Evolutionary conservation across 2,888 invertebrate genomes (phyloP).

Genomic region (Cenopis cana): DNA sequence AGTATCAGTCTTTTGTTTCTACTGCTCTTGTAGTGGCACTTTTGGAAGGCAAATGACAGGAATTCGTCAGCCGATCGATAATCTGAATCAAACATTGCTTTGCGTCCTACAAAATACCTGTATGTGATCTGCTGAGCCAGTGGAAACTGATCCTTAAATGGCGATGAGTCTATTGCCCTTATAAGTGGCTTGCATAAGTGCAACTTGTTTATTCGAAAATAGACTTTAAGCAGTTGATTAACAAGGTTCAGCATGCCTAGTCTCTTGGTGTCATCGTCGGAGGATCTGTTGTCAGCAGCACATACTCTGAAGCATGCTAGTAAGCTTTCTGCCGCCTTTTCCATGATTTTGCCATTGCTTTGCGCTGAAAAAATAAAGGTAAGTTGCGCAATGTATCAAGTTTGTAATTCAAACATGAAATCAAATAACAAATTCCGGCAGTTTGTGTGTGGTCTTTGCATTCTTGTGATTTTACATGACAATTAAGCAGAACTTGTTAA

Average conservation of each 20-base stretch:
- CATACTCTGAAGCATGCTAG: slow-evolving; percentile 98
- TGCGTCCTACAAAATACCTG: slow-evolving; percentile 98
- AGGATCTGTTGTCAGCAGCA: slow-evolving; percentile 96
- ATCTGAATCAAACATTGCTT: slow-evolving; percentile 99
- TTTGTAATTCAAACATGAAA: too few species aligned
- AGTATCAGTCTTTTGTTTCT: slow-evolving; percentile 97
- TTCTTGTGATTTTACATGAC: too few species aligned
- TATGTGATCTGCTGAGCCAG: slow-evolving; percentile 98
- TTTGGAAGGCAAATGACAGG: slow-evolving; percentile 96
- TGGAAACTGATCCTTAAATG: slow-evolving; percentile 95
- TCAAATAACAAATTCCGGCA: too few species aligned
- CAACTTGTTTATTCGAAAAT: slow-evolving; percentile 95
- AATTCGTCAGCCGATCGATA: slow-evolving; percentile 97
- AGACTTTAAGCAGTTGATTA: slow-evolving; percentile 97
- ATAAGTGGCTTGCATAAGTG: slow-evolving; percentile 97
- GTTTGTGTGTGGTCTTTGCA: too few species aligned
- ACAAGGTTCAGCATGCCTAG: slow-evolving; percentile 98
- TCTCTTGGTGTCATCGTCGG: slow-evolving; percentile 96
- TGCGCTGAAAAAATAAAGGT: slow-evolving; percentile 65
- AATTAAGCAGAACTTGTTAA: too few species aligned
- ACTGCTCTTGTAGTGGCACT: slow-evolving; percentile 91
- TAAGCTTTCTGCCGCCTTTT: slow-evolving; percentile 96
- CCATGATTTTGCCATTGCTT: slow-evolving; percentile 89
- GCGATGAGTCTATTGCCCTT: slow-evolving; percentile 97
- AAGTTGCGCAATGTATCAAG: background rate